phyloP scores from a whole-genome alignment of 2,888 invertebrate genomes.

The Drosophila limbata region DNA sequence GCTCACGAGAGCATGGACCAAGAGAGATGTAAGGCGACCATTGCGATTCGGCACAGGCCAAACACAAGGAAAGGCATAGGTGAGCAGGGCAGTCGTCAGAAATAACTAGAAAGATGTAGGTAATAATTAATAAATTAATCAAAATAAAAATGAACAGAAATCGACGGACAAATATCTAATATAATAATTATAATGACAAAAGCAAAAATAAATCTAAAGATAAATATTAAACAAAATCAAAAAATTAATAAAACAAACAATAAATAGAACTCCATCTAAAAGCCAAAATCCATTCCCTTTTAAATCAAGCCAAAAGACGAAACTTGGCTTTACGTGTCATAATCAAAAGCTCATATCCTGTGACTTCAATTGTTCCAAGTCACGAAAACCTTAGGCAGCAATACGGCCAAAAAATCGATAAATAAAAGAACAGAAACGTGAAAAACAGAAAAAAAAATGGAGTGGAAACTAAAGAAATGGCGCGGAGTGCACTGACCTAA shows the following conservation, averaged over 20 bases:
- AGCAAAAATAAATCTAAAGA: background rate
- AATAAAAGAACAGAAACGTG: conserved; percentile 2
- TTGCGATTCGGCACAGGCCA: conserved; percentile 77
- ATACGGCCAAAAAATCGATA: conserved; percentile 66
- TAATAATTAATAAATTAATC: background rate
- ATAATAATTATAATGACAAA: background rate
- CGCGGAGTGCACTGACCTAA: conserved; percentile 74
- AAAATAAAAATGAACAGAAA: background rate
- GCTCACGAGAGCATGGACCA: conserved; percentile 74
- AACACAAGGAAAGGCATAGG: conserved; percentile 83
- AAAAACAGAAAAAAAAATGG: conserved; percentile 41
- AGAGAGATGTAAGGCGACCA: conserved; percentile 73
- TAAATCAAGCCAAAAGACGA: conserved; percentile 5
- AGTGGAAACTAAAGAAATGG: conserved; percentile 30
- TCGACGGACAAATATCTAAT: no score
- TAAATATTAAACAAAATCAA: no score
- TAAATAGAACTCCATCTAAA: background rate
- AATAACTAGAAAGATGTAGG: conserved; percentile 68
- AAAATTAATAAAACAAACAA: background rate
- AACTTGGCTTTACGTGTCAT: conserved; percentile 63
- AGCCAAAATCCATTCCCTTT: background rate
- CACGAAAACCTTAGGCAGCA: conserved; percentile 59
- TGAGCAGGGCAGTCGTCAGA: conserved; percentile 80
- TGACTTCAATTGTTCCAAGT: conserved; percentile 65
- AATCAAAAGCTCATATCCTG: conserved; percentile 78